Base-by-base conservation (phyloP, 2,113 vertebrate species). In the Ctenodactylus gundi region DNA sequence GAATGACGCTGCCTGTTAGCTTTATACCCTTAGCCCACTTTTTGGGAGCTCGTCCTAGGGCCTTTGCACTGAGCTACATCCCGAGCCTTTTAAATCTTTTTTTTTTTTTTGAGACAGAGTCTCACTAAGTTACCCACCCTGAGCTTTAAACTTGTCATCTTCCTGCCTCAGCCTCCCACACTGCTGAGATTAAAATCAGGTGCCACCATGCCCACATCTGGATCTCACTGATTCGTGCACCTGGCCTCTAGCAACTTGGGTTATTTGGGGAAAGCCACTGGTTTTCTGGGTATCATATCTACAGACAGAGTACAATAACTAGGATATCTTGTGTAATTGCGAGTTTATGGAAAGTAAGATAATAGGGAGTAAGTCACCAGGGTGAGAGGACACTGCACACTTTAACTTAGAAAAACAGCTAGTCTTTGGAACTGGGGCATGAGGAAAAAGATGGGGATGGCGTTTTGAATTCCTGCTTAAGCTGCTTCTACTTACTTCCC, bases 391-490 rank as follows among this genome's bases (percentile, higher is more conserved):
- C 88, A 17, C 53, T 64, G n/a, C 60, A 64, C 49, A 62, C 31
- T 82, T 82, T 65, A 93, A 76, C 44, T 75, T 67, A 75, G 72
- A 89, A 94, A 70, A 17, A 20, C 41, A 65, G n/a, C n/a, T n/a
- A n/a, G n/a, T n/a, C 58, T 67, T 81, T 13, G 1, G 51, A 7
- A 34, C 25, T 90, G 34, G 27, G n/a, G 18, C 25, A 13, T 53
- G 23, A 92, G 25, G 11, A 67, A 36, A 67, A 65, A 85, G 29
- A 51, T 76, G 5, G 2, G 34, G 46, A 46, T 73, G 31, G 41
- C 51, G 6, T 1, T 36, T 53, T 72, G 75, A 82, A 60, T 67
- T 46, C 58, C 44, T 90, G 49, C 76, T 90, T 31, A 53, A 18
- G 34, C 58, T 65, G 34, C 85, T 86, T 90, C 8, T 90, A 10